A percentile compares a stretch with the other conserved stretches of the same genome.
phyloP scores from a whole-genome alignment of 2,113 vertebrate genomes.

The Pogonocichla stellata region DNA sequence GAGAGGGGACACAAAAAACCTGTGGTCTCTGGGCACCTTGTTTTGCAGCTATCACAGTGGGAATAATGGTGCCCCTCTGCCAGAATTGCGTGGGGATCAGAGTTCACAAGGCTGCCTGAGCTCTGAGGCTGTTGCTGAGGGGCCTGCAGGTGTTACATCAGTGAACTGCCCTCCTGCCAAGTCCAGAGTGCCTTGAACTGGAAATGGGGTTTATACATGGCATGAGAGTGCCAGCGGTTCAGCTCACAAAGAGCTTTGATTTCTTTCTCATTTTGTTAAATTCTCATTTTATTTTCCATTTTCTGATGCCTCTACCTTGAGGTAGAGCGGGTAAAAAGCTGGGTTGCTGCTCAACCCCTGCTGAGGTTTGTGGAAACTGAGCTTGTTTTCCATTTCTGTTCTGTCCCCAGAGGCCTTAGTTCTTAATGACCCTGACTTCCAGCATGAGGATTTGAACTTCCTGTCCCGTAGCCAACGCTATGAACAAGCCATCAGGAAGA shows the following conservation, averaged over 20 bases:
- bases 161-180: not conserved
- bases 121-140: not conserved
- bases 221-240: not conserved
- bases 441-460: constrained; percentile 90
- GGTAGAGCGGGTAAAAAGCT: not conserved
- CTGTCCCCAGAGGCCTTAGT: constrained; percentile 83
- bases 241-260: not conserved
- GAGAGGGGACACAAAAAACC: not conserved
- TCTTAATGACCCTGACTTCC: constrained; percentile 87
- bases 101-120: not conserved
- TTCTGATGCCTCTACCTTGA: not conserved
- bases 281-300: not conserved
- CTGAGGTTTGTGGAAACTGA: not conserved
- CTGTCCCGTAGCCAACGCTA: constrained; percentile 92
- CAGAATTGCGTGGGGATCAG: not conserved
- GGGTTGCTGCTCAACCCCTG: fast-evolving
- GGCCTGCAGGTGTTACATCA: not conserved
- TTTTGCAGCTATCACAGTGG: not conserved
- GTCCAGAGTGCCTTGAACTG: not conserved
- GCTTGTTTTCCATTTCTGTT: not conserved
- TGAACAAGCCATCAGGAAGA: constrained; percentile 88
- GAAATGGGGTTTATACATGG: not conserved
- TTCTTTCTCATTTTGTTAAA: not conserved
- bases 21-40: not conserved
- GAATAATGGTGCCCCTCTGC: not conserved